phyloP scores from a whole-genome alignment of 2,113 vertebrate genomes.

The Ia io region DNA sequence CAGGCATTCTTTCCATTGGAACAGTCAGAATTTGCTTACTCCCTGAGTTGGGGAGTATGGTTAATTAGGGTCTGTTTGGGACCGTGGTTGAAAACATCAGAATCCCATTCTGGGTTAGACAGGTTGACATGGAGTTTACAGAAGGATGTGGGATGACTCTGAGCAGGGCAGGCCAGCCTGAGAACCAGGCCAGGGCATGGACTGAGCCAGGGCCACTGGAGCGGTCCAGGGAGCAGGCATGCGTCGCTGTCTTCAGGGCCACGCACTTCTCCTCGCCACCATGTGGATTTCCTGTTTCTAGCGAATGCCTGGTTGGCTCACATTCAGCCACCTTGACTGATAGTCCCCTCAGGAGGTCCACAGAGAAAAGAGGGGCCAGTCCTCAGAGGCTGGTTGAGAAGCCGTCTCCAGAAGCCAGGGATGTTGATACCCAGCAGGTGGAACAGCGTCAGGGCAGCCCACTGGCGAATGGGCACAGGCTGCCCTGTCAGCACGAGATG shows the following conservation, averaged over 20 bases:
- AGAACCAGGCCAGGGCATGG: neutral
- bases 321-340: neutral
- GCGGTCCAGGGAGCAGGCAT: neutral
- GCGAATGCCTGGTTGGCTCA: neutral
- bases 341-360: neutral
- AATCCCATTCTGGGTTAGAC: neutral
- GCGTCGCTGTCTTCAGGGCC: fast-evolving
- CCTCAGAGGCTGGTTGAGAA: neutral
- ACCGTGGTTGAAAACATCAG: neutral
- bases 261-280: fast-evolving
- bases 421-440: fast-evolving
- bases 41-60: neutral
- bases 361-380: neutral
- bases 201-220: fast-evolving
- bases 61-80: neutral
- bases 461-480: fast-evolving
- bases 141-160: neutral
- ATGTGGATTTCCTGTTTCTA: neutral
- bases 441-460: fast-evolving
- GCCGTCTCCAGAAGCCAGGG: neutral
- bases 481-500: fast-evolving
- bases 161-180: neutral
- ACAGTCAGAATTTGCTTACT: neutral
- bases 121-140: neutral
- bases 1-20: neutral